Percentiles rank a stretch among this genome's conserved stretches.
phyloP scores from a whole-genome alignment of 2,888 invertebrate genomes.

The Leptura quadrifasciata region DNA sequence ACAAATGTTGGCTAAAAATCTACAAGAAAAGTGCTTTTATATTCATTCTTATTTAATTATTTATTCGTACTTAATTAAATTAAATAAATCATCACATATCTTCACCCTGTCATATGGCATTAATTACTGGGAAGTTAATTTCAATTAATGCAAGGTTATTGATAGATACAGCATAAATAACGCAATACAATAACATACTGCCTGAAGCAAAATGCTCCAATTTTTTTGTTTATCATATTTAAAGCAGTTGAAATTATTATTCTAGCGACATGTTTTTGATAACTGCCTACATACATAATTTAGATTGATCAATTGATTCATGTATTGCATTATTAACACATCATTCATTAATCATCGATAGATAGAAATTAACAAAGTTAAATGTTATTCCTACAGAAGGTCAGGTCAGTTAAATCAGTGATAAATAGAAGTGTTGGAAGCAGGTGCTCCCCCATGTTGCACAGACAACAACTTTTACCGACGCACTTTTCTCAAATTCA shows the following conservation, averaged over 20 bases:
- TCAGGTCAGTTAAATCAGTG: not conserved
- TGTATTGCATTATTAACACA: not conserved
- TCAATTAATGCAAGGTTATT: not conserved
- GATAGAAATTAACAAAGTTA: not conserved
- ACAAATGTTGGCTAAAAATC: no score
- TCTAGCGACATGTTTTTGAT: not conserved
- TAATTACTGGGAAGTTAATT: constrained; percentile 2
- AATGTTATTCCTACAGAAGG: not conserved
- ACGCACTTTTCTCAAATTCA: not conserved
- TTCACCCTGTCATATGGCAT: not conserved
- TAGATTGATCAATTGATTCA: not conserved
- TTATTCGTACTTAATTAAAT: not conserved
- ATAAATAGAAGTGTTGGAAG: not conserved
- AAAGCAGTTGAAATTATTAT: not conserved
- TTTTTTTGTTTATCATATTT: not conserved
- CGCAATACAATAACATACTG: not conserved
- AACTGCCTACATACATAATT: not conserved
- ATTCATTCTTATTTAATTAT: no score
- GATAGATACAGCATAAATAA: no score
- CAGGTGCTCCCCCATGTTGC: not conserved
- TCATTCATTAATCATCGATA: constrained; percentile 1
- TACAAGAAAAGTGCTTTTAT: no score
- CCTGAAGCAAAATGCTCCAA: constrained; percentile 1
- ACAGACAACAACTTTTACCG: not conserved
- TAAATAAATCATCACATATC: not conserved